phyloP scores from a whole-genome alignment of 2,888 invertebrate species.

The Macropis europaea region DNA sequence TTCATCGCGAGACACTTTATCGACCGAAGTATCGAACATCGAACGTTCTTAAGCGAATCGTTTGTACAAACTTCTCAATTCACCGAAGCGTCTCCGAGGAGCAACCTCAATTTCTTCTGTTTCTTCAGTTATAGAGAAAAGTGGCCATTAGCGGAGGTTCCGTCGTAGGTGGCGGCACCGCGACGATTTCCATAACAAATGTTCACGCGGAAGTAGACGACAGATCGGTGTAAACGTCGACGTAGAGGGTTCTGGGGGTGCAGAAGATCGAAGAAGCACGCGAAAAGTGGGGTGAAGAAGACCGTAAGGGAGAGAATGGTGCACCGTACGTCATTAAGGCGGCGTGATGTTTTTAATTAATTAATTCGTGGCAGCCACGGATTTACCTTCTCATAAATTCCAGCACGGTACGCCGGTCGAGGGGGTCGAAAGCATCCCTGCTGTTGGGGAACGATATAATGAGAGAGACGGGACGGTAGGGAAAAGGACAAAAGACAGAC shows the following conservation, averaged over 20 bases:
- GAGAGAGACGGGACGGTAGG: conserved; percentile 26
- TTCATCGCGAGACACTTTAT: no score
- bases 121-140: conserved; percentile 25
- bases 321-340: conserved; percentile 57
- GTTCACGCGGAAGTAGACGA: conserved; percentile 10
- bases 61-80: conserved; percentile 24
- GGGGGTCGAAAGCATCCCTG: conserved; percentile 15
- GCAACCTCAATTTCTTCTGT: conserved; percentile 5
- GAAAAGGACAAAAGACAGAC: conserved; percentile 24
- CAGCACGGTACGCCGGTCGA: conserved; percentile 22
- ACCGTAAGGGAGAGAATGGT: background rate
- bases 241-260: background rate
- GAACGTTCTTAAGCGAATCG: background rate
- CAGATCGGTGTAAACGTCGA: conserved; percentile 11
- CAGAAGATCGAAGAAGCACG: conserved; percentile 3
- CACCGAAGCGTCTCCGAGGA: conserved; percentile 29
- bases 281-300: background rate
- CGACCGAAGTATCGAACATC: no score
- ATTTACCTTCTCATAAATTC: conserved; percentile 66
- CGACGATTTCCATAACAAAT: conserved; percentile 52
- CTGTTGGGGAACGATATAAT: conserved; percentile 19
- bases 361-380: conserved; percentile 66
- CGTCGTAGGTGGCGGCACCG: conserved; percentile 15
- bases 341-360: conserved; percentile 72
- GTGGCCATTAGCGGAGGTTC: conserved; percentile 30